A percentile compares a stretch with the other conserved stretches of the same genome.
These are phyloP conservation scores for Gnathonemus longibarbis DNA, from an alignment of 2,113 vertebrate species.

Conservation along the genomic window DNA sequence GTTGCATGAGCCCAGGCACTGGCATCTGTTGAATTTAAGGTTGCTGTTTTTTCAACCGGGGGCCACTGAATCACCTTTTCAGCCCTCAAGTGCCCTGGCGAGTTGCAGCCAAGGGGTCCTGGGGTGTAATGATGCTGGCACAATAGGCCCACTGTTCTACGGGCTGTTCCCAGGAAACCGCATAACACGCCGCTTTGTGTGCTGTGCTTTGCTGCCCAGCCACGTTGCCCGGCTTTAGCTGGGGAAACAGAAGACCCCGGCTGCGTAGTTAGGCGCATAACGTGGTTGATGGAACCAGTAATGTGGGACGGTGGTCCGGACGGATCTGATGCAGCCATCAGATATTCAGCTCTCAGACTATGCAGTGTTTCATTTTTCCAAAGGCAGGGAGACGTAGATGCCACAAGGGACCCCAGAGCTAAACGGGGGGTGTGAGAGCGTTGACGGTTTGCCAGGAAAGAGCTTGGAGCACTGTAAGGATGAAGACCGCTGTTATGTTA, in stretches of 20 bases:
- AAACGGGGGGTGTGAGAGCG: slow-evolving; percentile 30
- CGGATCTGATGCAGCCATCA: slow-evolving; percentile 16
- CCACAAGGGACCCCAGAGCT: slow-evolving; percentile 38
- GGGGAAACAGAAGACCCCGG: slow-evolving; percentile 49
- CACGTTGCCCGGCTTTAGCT: slow-evolving; percentile 63
- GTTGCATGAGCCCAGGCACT: slow-evolving; percentile 45
- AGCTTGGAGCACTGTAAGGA: slow-evolving; percentile 37
- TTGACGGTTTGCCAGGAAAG: slow-evolving; percentile 22
- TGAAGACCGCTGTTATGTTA: slow-evolving; percentile 43
- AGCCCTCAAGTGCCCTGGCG: slow-evolving; percentile 58
- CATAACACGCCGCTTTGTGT: slow-evolving; percentile 68
- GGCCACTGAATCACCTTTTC: slow-evolving; percentile 66
- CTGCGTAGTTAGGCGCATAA: slow-evolving; percentile 40
- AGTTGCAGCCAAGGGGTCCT: slow-evolving; percentile 56
- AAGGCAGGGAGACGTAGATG: background rate
- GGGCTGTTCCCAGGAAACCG: slow-evolving; percentile 68
- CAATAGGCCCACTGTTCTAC: slow-evolving; percentile 65
- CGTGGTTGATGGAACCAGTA: slow-evolving; percentile 29
- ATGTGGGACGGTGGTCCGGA: slow-evolving; percentile 35
- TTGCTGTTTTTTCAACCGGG: slow-evolving; percentile 59
- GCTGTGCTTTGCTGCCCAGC: slow-evolving; percentile 63
- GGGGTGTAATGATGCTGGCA: slow-evolving; percentile 66
- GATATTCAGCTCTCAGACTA: slow-evolving; percentile 38
- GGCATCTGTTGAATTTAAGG: slow-evolving; percentile 62
- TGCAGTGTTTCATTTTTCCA: slow-evolving; percentile 24